Evolutionary conservation across 2,797 vertebrate species (phyloP).

Genomic region (Chaetophractus vellerosus): DNA sequence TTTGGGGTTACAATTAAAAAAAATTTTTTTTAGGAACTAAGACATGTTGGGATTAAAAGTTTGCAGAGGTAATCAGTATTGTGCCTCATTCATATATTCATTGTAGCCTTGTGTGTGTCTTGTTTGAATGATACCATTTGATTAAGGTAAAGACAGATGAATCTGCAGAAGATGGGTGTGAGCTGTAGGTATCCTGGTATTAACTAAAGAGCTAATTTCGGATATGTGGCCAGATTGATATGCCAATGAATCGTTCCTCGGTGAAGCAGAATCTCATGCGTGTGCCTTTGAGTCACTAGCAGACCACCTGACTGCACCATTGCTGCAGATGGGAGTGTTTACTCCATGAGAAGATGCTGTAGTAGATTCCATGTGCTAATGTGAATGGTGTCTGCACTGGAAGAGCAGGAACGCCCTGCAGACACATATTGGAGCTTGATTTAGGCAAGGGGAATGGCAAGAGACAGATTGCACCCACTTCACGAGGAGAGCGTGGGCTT

Average conservation of each 20-base stretch:
- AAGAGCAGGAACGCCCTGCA: slow-evolving; percentile 56
- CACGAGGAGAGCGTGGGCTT: neutral
- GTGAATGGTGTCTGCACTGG: neutral
- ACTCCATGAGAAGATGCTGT: neutral
- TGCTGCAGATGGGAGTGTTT: neutral
- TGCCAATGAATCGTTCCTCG: neutral
- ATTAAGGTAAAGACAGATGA: neutral
- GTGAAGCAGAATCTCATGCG: neutral
- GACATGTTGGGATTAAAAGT: neutral
- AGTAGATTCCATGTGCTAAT: neutral
- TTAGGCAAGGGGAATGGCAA: slow-evolving; percentile 39
- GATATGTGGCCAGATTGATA: neutral
- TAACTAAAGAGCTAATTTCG: neutral
- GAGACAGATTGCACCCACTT: slow-evolving; percentile 54
- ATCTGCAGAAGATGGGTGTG: neutral
- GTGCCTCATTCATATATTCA: neutral
- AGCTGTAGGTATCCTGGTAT: neutral
- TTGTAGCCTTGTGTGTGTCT: neutral
- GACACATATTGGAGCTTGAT: neutral
- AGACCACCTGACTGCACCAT: neutral
- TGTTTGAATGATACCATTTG: neutral
- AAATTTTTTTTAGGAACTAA: neutral
- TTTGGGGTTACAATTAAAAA: neutral
- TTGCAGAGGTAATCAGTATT: neutral
- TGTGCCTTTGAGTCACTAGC: neutral